Percentiles rank a stretch among this genome's conserved stretches.
phyloP scores from a whole-genome alignment of 2,797 vertebrate species.

The Sciaenops ocellatus region DNA sequence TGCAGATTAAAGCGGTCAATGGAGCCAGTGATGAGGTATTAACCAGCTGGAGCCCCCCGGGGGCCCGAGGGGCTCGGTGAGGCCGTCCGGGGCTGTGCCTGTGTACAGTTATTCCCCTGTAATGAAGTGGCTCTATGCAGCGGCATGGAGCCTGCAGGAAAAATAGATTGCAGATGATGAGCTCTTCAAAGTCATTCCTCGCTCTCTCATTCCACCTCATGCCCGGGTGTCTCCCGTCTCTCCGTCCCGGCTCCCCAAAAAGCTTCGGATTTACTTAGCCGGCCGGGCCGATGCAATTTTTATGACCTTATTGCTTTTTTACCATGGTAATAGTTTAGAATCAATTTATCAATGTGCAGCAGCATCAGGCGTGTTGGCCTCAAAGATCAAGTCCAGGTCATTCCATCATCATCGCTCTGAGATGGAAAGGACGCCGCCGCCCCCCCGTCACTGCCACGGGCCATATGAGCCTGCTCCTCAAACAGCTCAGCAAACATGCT shows the following conservation, averaged over 20 bases:
- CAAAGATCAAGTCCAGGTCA: slow-evolving; percentile 99
- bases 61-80: slow-evolving; percentile 86
- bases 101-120: slow-evolving; percentile 99
- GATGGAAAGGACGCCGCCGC: slow-evolving; percentile 84
- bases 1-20: slow-evolving; percentile 99
- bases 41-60: slow-evolving; percentile 95
- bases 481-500: slow-evolving; percentile 94
- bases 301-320: slow-evolving; percentile 99
- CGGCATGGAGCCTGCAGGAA: slow-evolving; percentile 98
- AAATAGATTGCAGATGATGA: slow-evolving; percentile 99
- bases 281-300: slow-evolving; percentile 98
- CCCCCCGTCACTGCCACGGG: slow-evolving; percentile 64
- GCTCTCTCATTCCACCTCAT: slow-evolving; percentile 99
- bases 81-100: slow-evolving; percentile 83
- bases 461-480: slow-evolving; percentile 84
- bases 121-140: slow-evolving; percentile 99
- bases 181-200: slow-evolving; percentile 99
- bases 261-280: slow-evolving; percentile 98
- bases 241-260: slow-evolving; percentile 89
- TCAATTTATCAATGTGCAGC: slow-evolving; percentile 99
- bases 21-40: slow-evolving; percentile 99
- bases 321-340: slow-evolving; percentile 99
- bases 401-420: slow-evolving; percentile 96
- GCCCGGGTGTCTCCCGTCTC: slow-evolving; percentile 88
- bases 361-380: slow-evolving; percentile 98